Evolutionary conservation across 1,140 invertebrate genomes (phyloP).

Genomic region (Macrotrachela quadricornifera): DNA sequence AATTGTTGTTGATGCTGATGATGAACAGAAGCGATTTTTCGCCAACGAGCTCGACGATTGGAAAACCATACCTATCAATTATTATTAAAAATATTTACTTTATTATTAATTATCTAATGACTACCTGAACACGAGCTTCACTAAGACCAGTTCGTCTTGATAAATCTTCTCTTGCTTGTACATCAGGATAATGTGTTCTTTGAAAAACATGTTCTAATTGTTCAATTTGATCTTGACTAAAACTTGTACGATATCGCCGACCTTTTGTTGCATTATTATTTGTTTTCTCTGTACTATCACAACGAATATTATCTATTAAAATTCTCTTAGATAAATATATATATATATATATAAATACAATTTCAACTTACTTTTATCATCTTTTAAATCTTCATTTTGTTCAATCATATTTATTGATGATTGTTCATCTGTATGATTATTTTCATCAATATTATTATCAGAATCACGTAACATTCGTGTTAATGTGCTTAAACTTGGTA

Average conservation of each 20-base stretch:
- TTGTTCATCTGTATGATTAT: no score
- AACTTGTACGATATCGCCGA: conserved; percentile 84
- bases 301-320: no score
- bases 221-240: conserved; percentile 92
- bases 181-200: conserved; percentile 98
- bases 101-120: neutral
- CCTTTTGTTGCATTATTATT: neutral
- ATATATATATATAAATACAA: no score
- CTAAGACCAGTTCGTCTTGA: conserved; percentile 96
- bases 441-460: no score
- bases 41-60: conserved; percentile 6
- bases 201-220: conserved; percentile 96
- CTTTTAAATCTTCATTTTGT: no score
- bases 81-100: no score
- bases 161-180: conserved; percentile 95
- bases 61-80: neutral
- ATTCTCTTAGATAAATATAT: no score
- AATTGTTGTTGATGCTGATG: no score
- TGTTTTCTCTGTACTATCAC: no score
- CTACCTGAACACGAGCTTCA: conserved; percentile 96
- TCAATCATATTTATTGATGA: no score
- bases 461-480: conserved; percentile 37
- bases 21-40: neutral
- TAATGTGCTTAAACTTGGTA: conserved; percentile 77
- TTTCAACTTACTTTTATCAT: no score